These are phyloP conservation scores for Hylia prasina DNA, from an alignment of 2,113 vertebrate genomes.

Conservation along the genomic window DNA sequence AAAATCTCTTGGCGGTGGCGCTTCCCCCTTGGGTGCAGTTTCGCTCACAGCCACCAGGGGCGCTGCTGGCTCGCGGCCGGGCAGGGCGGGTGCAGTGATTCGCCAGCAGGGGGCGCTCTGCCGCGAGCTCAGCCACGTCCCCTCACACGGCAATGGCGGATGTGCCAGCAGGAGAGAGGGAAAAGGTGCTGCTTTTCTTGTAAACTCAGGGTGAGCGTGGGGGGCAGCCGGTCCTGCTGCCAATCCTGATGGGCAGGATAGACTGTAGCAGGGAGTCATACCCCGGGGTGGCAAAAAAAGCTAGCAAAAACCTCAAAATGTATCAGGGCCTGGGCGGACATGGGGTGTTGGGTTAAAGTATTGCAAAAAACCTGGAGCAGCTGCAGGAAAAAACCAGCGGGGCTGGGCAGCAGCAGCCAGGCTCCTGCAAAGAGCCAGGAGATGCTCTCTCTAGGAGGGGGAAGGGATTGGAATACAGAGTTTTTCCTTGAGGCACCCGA, in stretches of 20 bases:
- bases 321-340: rapidly evolving
- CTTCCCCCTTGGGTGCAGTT: background rate
- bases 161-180: rapidly evolving
- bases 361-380: background rate
- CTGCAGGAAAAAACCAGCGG: background rate
- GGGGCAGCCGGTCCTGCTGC: rapidly evolving
- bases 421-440: background rate
- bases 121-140: background rate
- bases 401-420: background rate
- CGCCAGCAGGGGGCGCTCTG: background rate
- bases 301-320: background rate
- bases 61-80: background rate
- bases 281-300: background rate
- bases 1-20: background rate
- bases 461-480: too few relatives aligned
- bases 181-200: background rate
- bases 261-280: too few relatives aligned
- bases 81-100: background rate
- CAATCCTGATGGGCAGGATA: background rate
- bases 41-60: rapidly evolving
- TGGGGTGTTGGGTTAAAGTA: rapidly evolving
- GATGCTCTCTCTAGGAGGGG: too few relatives aligned
- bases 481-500: background rate
- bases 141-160: background rate
- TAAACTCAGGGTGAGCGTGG: too few relatives aligned